Evolutionary conservation across 2,113 vertebrate genomes (phyloP).

Genomic region (Pelecanus crispus): DNA sequence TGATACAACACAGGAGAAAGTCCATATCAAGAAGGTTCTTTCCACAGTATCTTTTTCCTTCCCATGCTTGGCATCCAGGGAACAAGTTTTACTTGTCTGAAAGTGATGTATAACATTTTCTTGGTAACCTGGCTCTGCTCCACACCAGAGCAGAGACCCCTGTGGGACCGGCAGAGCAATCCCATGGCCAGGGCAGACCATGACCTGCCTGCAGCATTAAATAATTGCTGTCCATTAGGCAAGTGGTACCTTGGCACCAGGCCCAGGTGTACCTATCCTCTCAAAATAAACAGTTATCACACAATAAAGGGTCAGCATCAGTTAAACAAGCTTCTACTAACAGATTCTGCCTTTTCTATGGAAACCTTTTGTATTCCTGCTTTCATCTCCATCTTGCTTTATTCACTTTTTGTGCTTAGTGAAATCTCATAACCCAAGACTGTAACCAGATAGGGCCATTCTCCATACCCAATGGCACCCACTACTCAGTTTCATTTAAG

Average conservation of each 20-base stretch:
- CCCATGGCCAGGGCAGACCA: background rate
- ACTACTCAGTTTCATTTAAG: background rate
- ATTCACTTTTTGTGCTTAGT: background rate
- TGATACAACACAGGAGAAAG: background rate
- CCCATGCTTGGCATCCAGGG: background rate
- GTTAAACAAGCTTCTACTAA: background rate
- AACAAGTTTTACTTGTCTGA: background rate
- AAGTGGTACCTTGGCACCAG: background rate
- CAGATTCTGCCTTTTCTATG: background rate
- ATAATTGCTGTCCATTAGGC: background rate
- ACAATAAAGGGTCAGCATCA: background rate
- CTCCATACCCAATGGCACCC: background rate
- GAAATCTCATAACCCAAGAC: background rate
- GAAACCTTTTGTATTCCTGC: background rate
- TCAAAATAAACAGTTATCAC: background rate
- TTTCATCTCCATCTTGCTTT: background rate
- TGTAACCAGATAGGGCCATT: too few species aligned
- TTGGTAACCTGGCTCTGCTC: background rate
- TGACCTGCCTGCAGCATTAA: background rate
- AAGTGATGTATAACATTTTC: background rate
- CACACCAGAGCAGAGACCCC: background rate
- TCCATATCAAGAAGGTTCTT: background rate
- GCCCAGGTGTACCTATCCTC: background rate
- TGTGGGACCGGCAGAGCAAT: background rate
- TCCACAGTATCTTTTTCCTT: background rate